These are phyloP conservation scores for Sceliomorpha sp. DNA, from an alignment of 2,888 invertebrate species.

Conservation along the genomic window DNA sequence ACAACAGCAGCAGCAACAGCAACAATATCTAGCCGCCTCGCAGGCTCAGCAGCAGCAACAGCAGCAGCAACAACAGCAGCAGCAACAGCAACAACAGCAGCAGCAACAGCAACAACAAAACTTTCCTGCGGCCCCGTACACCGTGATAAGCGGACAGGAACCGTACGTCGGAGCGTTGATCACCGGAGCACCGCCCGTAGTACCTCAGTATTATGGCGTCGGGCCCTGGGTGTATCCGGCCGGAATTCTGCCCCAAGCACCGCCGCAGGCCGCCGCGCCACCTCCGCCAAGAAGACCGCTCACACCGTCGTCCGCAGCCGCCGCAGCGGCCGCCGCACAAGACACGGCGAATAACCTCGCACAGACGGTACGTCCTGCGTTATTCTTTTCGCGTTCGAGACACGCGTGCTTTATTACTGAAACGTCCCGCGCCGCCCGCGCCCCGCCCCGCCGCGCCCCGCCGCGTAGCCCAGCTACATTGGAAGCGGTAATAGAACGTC, in stretches of 20 bases:
- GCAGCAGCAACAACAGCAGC: slow-evolving; percentile 89
- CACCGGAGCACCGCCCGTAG: slow-evolving; percentile 84
- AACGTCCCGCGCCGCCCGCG: too few relatives aligned
- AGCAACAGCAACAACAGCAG: slow-evolving; percentile 85
- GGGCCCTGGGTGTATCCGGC: slow-evolving; percentile 97
- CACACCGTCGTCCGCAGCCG: slow-evolving; percentile 87
- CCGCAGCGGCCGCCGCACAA: slow-evolving; percentile 84
- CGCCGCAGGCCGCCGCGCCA: slow-evolving; percentile 83
- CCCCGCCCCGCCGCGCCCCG: too few relatives aligned
- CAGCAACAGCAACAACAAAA: slow-evolving; percentile 88
- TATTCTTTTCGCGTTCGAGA: too few relatives aligned
- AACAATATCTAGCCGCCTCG: slow-evolving; percentile 84
- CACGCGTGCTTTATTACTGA: too few relatives aligned
- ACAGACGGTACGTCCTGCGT: slow-evolving; percentile 77
- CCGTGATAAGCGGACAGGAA: slow-evolving; percentile 90
- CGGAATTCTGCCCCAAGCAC: slow-evolving; percentile 85
- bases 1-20: slow-evolving; percentile 86
- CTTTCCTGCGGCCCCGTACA: slow-evolving; percentile 91
- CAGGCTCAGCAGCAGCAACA: slow-evolving; percentile 88
- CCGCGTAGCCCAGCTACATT: too few relatives aligned
- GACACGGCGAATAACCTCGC: slow-evolving; percentile 80
- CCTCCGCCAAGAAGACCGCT: slow-evolving; percentile 86
- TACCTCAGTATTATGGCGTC: slow-evolving; percentile 96
- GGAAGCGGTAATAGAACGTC: too few relatives aligned
- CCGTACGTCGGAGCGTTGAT: slow-evolving; percentile 92